A percentile compares a stretch with the other conserved stretches of the same genome.
Conservation (phyloP, 2,888 invertebrate genomes). For the Euproctis similis region DNA sequence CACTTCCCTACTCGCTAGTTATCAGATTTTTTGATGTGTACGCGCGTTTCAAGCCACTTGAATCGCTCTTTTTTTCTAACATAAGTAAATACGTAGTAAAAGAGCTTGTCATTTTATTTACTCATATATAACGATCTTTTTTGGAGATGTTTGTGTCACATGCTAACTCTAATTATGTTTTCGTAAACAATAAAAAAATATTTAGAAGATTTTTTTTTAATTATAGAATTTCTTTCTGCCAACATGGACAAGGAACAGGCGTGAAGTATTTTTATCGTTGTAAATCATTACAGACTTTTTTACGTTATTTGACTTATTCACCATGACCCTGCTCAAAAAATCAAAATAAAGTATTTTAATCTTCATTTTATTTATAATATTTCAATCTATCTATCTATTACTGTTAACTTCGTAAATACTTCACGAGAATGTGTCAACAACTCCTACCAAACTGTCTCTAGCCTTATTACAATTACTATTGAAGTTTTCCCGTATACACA, state of each 20-base stretch:
- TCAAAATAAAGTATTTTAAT: too few species aligned
- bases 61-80: constrained; percentile 32
- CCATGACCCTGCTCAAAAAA: too few species aligned
- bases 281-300: too few species aligned
- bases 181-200: too few species aligned
- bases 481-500: constrained; percentile 5
- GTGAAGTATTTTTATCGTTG: too few species aligned
- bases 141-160: constrained; percentile 7
- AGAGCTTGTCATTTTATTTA: constrained; percentile 7
- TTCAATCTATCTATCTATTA: not conserved
- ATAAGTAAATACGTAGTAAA: too few species aligned
- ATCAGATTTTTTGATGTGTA: constrained; percentile 63
- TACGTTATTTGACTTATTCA: too few species aligned
- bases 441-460: not conserved
- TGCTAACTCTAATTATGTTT: constrained; percentile 10
- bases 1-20: constrained; percentile 65
- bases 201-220: too few species aligned
- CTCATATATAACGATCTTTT: constrained; percentile 17
- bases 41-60: constrained; percentile 45
- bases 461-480: constrained; percentile 5
- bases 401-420: not conserved
- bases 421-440: not conserved
- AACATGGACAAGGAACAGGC: too few species aligned
- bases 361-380: not conserved
- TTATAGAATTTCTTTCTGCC: too few species aligned